Conservation (phyloP, 2,113 vertebrate species). For the Scatophagus argus region DNA sequence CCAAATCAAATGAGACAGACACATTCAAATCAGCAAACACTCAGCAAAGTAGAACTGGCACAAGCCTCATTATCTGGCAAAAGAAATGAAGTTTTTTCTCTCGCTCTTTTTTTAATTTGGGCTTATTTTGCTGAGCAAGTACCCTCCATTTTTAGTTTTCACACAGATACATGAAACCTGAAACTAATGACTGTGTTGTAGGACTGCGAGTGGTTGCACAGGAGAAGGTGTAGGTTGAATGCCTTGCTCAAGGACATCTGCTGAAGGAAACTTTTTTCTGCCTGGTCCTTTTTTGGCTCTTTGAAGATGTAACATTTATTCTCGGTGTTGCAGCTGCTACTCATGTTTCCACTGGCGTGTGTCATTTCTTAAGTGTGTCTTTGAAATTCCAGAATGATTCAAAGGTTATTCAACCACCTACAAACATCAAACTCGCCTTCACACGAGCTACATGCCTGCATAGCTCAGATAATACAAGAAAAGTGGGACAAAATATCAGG, state of each 20-base stretch:
- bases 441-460: neutral
- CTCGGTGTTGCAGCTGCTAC: neutral
- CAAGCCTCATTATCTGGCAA: constrained; percentile 59
- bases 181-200: neutral
- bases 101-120: neutral
- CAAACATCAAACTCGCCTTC: constrained; percentile 9
- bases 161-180: neutral
- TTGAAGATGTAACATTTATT: constrained; percentile 26
- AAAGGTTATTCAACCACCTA: constrained; percentile 30
- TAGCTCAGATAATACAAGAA: neutral
- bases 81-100: neutral
- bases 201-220: neutral
- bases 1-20: constrained; percentile 65
- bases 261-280: neutral
- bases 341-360: constrained; percentile 14
- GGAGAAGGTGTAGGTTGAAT: neutral
- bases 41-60: constrained; percentile 57
- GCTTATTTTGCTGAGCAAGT: constrained; percentile 41
- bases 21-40: constrained; percentile 65
- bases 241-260: constrained; percentile 9
- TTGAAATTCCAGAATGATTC: constrained; percentile 34
- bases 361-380: constrained; percentile 32
- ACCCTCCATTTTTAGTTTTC: neutral
- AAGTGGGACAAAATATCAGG: neutral
- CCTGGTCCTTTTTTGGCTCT: neutral